Evolutionary conservation across 92 coral and sea anemone genomes (phyloP).

Genomic region (Porites divaricata): DNA sequence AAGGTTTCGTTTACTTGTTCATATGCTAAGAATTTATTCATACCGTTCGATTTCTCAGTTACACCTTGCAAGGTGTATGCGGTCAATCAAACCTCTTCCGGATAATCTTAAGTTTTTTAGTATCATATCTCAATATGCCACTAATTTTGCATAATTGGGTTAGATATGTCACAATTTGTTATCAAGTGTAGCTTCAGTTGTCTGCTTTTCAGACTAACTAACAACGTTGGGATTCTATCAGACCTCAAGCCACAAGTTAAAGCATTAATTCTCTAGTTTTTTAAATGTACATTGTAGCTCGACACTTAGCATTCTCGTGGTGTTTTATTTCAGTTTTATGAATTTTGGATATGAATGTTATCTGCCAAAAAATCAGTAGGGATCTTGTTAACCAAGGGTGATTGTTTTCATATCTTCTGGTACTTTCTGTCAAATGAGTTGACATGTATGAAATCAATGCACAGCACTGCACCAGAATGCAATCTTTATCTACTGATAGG

Average conservation of each 20-base stretch:
- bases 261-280: neutral
- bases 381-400: neutral
- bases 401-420: neutral
- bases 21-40: neutral
- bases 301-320: neutral
- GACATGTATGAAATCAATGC: neutral
- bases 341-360: conserved; percentile 16
- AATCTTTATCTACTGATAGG: neutral
- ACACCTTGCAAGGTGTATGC: neutral
- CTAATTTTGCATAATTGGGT: neutral
- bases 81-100: neutral
- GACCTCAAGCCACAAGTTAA: conserved; percentile 2
- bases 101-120: too few species aligned
- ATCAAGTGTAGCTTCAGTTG: neutral
- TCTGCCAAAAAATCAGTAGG: conserved; percentile 22
- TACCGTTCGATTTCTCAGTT: neutral
- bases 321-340: conserved; percentile 8
- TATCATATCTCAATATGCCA: neutral
- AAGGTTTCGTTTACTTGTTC: neutral
- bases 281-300: neutral
- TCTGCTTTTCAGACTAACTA: neutral
- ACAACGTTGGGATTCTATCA: neutral
- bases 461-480: neutral
- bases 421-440: neutral
- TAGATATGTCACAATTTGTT: conserved; percentile 16